phyloP scores from a whole-genome alignment of 1,140 invertebrate genomes.

The Halesus radiatus region DNA sequence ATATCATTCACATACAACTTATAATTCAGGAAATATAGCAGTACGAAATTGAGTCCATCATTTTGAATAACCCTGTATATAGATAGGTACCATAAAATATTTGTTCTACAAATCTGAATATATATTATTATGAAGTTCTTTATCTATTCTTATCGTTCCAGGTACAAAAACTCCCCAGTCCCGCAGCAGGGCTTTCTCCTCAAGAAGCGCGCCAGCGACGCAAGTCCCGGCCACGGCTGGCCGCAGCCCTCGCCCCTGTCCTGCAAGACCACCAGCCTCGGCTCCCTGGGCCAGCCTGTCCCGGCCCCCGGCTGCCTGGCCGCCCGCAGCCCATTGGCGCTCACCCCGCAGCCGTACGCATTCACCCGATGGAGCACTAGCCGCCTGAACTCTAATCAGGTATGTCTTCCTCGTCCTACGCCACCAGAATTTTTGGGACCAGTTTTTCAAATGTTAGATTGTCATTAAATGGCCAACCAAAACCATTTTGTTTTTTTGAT shows the following conservation, averaged over 20 bases:
- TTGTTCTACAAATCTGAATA: no score
- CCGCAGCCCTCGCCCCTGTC: conserved; percentile 72
- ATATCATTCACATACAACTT: no score
- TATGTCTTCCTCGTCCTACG: conserved; percentile 38
- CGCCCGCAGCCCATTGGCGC: conserved; percentile 63
- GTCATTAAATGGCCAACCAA: no score
- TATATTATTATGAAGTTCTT: no score
- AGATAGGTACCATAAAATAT: no score
- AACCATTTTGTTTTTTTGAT: no score
- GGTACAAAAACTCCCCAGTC: conserved; percentile 85
- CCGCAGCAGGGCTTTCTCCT: conserved; percentile 78
- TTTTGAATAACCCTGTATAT: no score
- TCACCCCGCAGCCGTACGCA: conserved; percentile 65
- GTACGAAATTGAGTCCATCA: no score
- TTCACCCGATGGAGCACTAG: conserved; percentile 90
- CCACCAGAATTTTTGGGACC: no score
- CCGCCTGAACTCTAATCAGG: conserved; percentile 80
- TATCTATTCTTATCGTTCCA: conserved; percentile 45
- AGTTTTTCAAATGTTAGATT: no score
- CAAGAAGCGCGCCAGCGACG: conserved; percentile 78
- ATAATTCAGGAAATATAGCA: no score
- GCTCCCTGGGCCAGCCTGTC: conserved; percentile 72
- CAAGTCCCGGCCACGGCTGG: conserved; percentile 74
- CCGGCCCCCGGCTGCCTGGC: conserved; percentile 59
- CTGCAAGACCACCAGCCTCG: conserved; percentile 84